A percentile compares a stretch with the other conserved stretches of the same genome.
Conservation (phyloP, 2,113 vertebrate species). For the Strigops habroptila region DNA sequence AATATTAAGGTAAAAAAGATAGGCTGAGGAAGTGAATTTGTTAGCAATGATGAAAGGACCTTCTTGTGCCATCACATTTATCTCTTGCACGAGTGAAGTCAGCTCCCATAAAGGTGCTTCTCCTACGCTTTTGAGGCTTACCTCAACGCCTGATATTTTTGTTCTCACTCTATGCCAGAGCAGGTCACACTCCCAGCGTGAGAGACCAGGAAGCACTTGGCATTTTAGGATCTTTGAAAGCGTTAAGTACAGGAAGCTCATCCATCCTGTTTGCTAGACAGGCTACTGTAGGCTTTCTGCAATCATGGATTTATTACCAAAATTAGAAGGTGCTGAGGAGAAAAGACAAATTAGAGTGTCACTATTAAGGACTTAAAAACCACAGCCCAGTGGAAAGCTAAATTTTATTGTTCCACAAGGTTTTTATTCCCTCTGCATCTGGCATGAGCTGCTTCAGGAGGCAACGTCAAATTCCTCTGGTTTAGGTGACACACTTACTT, state of each 20-base stretch:
- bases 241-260: not conserved
- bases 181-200: not conserved
- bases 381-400: not conserved
- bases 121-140: not conserved
- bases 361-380: not conserved
- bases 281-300: not conserved
- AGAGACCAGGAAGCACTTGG: not conserved
- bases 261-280: not conserved
- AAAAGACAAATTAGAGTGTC: not conserved
- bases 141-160: not conserved
- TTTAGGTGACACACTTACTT: not conserved
- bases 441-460: not conserved
- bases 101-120: not conserved
- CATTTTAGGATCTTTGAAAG: not conserved
- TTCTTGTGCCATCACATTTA: not conserved
- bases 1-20: not conserved
- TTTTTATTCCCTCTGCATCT: not conserved
- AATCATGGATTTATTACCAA: not conserved
- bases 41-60: not conserved
- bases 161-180: not conserved
- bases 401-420: not conserved
- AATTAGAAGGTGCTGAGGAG: not conserved
- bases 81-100: not conserved
- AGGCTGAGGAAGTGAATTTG: not conserved
- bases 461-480: not conserved